Evolutionary conservation across 2,888 invertebrate species (phyloP).

Genomic region (Dioctria rufipes): DNA sequence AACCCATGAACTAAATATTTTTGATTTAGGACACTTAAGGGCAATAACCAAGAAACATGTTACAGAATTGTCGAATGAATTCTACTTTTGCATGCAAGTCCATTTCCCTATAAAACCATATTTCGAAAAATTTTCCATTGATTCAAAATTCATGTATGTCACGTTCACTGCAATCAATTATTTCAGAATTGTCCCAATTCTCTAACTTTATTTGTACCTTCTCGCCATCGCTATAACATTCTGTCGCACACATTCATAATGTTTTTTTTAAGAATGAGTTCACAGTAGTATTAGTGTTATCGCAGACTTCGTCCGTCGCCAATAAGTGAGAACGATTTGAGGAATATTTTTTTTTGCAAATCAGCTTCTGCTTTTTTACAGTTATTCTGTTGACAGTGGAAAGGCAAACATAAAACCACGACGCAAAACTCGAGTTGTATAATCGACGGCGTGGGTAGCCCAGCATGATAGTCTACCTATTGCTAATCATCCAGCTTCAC

Average conservation of each 20-base stretch:
- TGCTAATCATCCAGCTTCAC: slow-evolving; percentile 12
- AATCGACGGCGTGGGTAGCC: slow-evolving; percentile 6
- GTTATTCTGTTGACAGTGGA: slow-evolving; percentile 50
- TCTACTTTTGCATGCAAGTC: no score
- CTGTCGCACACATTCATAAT: not conserved
- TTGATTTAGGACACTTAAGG: no score
- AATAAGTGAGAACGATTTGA: slow-evolving; percentile 32
- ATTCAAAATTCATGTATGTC: not conserved
- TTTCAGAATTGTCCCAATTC: slow-evolving; percentile 49
- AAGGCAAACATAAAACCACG: slow-evolving; percentile 22
- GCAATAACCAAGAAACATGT: no score
- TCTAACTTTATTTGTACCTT: slow-evolving; percentile 28
- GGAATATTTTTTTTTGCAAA: slow-evolving; percentile 27
- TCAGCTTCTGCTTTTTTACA: slow-evolving; percentile 48
- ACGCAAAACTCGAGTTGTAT: not conserved
- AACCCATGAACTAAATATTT: no score
- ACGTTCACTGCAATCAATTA: slow-evolving; percentile 37
- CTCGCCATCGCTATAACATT: not conserved
- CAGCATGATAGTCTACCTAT: not conserved
- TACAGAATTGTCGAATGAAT: no score
- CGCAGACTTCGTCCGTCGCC: not conserved
- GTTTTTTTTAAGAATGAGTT: slow-evolving; percentile 26
- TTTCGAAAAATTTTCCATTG: slow-evolving; percentile 12
- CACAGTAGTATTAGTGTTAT: not conserved
- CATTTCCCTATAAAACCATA: no score